A percentile compares a stretch with the other conserved stretches of the same genome.
phyloP scores from a whole-genome alignment of 2,888 invertebrate genomes.

The Nephrocerus scutellatus region DNA sequence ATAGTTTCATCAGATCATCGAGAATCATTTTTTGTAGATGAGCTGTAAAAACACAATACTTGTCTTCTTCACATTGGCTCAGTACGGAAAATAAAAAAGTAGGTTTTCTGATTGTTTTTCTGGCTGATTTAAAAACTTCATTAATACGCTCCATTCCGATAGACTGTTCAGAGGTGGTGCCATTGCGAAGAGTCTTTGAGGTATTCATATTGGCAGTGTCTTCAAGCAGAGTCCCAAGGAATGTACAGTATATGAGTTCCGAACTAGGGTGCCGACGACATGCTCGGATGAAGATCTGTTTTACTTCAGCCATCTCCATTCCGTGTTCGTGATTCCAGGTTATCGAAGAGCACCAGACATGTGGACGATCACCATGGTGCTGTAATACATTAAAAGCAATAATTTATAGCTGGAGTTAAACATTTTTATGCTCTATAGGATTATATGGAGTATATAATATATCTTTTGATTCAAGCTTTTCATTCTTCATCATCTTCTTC shows the following conservation, averaged over 20 bases:
- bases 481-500: too few species aligned
- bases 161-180: constrained; percentile 33
- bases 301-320: constrained; percentile 61
- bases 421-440: too few species aligned
- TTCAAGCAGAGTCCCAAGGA: constrained; percentile 50
- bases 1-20: constrained; percentile 49
- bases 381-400: too few species aligned
- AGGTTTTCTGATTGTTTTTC: constrained; percentile 52
- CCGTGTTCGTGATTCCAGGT: constrained; percentile 37
- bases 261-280: constrained; percentile 67
- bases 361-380: constrained; percentile 66
- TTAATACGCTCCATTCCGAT: constrained; percentile 52
- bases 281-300: constrained; percentile 66
- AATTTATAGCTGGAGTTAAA: too few species aligned
- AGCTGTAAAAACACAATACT: constrained; percentile 53
- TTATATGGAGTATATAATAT: too few species aligned
- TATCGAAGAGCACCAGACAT: constrained; percentile 73
- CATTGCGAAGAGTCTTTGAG: constrained; percentile 47
- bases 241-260: constrained; percentile 62
- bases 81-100: constrained; percentile 57
- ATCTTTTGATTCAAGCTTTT: too few species aligned
- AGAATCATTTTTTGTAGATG: constrained; percentile 53
- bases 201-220: constrained; percentile 32
- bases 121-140: constrained; percentile 56
- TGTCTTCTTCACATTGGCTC: constrained; percentile 47